Base-by-base conservation (phyloP, 2,888 invertebrate species). In the Hipparchia sbordonii region DNA sequence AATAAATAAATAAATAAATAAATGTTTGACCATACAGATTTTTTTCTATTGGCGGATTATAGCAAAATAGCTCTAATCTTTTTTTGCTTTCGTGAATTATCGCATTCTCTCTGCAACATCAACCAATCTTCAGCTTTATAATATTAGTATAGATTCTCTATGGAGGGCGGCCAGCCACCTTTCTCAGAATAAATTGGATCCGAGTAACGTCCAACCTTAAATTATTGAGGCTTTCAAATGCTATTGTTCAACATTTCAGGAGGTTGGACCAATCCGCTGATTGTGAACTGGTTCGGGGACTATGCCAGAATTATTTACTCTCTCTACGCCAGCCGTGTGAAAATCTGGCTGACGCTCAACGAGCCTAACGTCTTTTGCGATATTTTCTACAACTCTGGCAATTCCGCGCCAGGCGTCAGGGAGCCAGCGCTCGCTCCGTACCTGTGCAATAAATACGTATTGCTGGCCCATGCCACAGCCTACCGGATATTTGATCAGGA, bases 281-380 rank as follows among this genome's bases (percentile, higher is more conserved):
- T 96, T 12, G 91, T 94, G 8, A 93, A 95, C 12, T 92, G 95
- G 85, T 96, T 95, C 78, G 91, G 85, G n/a, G 95, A 95, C 77
- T 96, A 95, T 80, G 95, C 96, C 0, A 89, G 93, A 45, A 79
- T 95, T 0, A 85, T 94, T 1, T 95, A 92, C 81, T 87, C 89
- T 5, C 89, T 95, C 75, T 95, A 91, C 77, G 96, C 94, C 0
- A 94, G 95, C 79, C 93, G 95, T 39, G 95, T 96, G 1, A 94
- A 93, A 82, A 85, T 91, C 62, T 97, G 97, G 97, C 91, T 96
- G 0, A 97, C 97, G 0, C 92, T 97, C 71, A 97, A 97, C 84
- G 97, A 97, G 80, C 96, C 96, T 0, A 82, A 85, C 51, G 74
- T 87, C 2, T 78, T 91, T 8, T 94, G 94, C 73, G 87, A 89